phyloP scores from a whole-genome alignment of 2,797 vertebrate genomes.

The Gadopsis bispinosus region DNA sequence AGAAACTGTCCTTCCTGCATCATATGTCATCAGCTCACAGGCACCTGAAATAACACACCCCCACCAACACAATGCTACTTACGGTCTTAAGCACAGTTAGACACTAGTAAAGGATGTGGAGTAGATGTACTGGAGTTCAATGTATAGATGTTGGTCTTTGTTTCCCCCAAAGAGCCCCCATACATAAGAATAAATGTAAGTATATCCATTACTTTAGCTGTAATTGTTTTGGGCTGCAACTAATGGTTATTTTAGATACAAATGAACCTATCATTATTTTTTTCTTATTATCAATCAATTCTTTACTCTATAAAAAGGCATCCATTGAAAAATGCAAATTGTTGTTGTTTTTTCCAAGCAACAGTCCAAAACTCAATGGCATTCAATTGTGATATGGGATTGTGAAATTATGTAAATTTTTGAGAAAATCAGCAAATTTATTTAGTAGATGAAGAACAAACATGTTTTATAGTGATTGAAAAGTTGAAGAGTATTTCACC shows the following conservation, averaged over 20 bases:
- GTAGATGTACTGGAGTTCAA: not conserved
- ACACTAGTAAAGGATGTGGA: not conserved
- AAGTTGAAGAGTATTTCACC: not conserved
- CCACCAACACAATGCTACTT: not conserved
- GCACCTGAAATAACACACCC: not conserved
- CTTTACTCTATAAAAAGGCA: too few species aligned
- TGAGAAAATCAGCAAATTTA: not conserved
- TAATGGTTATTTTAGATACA: not conserved
- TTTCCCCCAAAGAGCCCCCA: not conserved
- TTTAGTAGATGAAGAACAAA: not conserved
- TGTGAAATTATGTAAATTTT: not conserved
- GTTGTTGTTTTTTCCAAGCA: not conserved
- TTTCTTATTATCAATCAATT: too few species aligned
- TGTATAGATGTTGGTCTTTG: not conserved
- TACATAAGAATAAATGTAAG: not conserved
- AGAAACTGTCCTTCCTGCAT: not conserved
- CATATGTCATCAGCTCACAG: not conserved
- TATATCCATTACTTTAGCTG: not conserved
- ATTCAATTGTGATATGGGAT: not conserved
- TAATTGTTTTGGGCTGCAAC: not conserved
- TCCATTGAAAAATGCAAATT: not conserved
- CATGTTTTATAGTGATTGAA: not conserved
- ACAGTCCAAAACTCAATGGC: not conserved
- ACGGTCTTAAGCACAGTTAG: not conserved
- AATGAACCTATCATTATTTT: not conserved